Conservation (phyloP, 2,888 invertebrate genomes). For the Leptura quadrifasciata region DNA sequence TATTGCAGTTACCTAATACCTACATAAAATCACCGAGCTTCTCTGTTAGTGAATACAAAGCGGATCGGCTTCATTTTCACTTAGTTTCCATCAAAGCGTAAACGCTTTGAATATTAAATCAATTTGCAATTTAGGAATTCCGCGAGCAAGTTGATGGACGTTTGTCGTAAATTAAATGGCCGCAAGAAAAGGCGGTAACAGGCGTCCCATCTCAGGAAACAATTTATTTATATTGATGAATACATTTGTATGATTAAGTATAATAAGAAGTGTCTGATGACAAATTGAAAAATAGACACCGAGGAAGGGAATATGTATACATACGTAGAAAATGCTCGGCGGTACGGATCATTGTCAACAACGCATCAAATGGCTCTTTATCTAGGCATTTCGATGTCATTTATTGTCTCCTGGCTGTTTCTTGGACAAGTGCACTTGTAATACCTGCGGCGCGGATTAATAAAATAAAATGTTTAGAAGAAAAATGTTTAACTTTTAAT, state of each 20-base stretch:
- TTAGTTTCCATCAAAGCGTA: constrained; percentile 31
- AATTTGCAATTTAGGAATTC: background rate
- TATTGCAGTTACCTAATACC: background rate
- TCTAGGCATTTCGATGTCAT: no score
- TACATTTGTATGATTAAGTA: background rate
- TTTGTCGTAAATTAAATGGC: background rate
- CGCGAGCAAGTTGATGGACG: background rate
- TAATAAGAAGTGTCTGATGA: background rate
- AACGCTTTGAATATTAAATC: constrained; percentile 3
- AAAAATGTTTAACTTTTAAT: no score
- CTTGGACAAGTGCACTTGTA: background rate
- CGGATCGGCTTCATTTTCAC: constrained; percentile 40
- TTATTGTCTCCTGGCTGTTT: no score
- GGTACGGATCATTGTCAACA: no score
- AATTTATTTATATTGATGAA: background rate
- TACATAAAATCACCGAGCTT: background rate
- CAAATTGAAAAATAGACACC: background rate
- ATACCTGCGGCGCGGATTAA: no score
- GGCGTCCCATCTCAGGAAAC: background rate
- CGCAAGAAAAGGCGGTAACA: background rate
- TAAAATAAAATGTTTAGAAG: no score
- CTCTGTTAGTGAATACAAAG: constrained; percentile 40
- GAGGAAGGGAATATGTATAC: background rate
- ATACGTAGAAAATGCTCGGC: background rate
- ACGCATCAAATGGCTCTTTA: no score